Conservation (phyloP, 1,140 invertebrate genomes). For the Saccostrea cuccullata region DNA sequence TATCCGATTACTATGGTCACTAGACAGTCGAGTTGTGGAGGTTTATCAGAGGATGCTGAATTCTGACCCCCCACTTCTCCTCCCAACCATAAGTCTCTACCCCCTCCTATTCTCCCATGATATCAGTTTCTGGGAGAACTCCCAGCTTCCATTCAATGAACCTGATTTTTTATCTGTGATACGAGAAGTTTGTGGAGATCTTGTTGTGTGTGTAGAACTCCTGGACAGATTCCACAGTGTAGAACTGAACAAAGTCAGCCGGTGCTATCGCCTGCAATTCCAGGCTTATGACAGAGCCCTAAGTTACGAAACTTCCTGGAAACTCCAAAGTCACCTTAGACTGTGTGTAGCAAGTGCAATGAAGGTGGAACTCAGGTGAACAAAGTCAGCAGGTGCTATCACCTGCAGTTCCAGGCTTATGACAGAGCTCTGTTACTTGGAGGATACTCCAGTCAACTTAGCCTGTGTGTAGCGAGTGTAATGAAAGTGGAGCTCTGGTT, state of each 20-base stretch:
- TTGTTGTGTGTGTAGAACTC: conserved; percentile 65
- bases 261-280: conserved; percentile 75
- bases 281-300: conserved; percentile 72
- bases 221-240: conserved; percentile 68
- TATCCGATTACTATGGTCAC: conserved; percentile 65
- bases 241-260: conserved; percentile 60
- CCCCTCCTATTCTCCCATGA: conserved; percentile 73
- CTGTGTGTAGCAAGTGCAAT: conserved; percentile 63
- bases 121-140: conserved; percentile 76
- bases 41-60: conserved; percentile 50
- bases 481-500: conserved; percentile 67
- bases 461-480: conserved; percentile 61
- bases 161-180: conserved; percentile 66
- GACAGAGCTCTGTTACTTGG: conserved; percentile 68
- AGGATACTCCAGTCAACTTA: conserved; percentile 73
- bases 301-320: conserved; percentile 73
- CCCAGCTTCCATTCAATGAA: conserved; percentile 67
- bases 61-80: conserved; percentile 58
- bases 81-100: conserved; percentile 67
- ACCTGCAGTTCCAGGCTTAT: conserved; percentile 73
- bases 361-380: conserved; percentile 57
- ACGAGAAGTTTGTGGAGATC: conserved; percentile 66
- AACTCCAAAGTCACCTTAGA: conserved; percentile 72
- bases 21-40: conserved; percentile 53
- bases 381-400: conserved; percentile 72